These are phyloP conservation scores for Arctia plantaginis DNA, from an alignment of 2,888 invertebrate species.

Conservation along the genomic window DNA sequence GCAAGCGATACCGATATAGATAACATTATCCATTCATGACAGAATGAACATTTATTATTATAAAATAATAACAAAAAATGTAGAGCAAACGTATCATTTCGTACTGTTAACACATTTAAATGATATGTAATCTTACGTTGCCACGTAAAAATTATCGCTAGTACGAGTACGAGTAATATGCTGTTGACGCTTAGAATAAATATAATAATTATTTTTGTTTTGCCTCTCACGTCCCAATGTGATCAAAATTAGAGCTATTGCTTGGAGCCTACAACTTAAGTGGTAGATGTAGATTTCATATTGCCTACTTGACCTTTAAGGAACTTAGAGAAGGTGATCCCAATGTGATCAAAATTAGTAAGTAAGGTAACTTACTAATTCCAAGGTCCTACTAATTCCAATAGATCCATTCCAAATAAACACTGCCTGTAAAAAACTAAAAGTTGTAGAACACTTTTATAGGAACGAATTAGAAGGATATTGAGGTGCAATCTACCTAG, in stretches of 20 bases:
- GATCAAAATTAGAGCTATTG: not conserved
- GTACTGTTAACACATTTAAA: constrained; percentile 31
- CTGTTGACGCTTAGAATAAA: not conserved
- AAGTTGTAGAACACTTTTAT: not conserved
- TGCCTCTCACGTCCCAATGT: not conserved
- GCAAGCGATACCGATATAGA: constrained; percentile 14
- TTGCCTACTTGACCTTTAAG: not conserved
- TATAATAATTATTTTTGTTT: not conserved
- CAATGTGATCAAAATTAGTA: no score
- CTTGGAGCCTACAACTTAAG: not conserved
- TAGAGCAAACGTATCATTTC: constrained; percentile 21
- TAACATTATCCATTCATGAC: constrained; percentile 29
- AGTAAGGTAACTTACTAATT: no score
- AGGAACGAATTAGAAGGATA: no score
- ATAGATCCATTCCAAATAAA: no score
- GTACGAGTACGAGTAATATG: not conserved
- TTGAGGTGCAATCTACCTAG: no score
- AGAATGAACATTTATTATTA: constrained; percentile 20
- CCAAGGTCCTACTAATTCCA: no score
- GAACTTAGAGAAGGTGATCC: not conserved
- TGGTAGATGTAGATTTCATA: not conserved
- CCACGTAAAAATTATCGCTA: constrained; percentile 2
- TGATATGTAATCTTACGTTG: constrained; percentile 43
- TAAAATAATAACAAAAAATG: constrained; percentile 24
- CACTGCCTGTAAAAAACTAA: not conserved